Conservation (phyloP, 1,140 invertebrate species). For the Epicauta chinensis region DNA sequence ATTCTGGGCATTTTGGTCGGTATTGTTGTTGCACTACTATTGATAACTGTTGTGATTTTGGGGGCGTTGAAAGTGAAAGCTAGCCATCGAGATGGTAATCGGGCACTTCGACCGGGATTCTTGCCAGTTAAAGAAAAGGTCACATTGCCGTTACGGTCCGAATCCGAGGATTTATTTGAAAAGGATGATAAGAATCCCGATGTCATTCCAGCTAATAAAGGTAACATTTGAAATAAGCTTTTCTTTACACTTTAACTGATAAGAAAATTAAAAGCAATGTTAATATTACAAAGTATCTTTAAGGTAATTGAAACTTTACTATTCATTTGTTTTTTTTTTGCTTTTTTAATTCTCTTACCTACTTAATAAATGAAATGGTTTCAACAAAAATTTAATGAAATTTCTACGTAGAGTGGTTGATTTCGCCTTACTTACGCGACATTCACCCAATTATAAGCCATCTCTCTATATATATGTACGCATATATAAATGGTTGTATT, state of each 20-base stretch:
- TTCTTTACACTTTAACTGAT: neutral
- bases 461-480: too few relatives aligned
- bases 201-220: conserved; percentile 79
- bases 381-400: too few relatives aligned
- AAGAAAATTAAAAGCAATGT: too few relatives aligned
- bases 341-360: too few relatives aligned
- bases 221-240: conserved; percentile 46
- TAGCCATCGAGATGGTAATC: conserved; percentile 46
- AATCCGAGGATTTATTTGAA: conserved; percentile 62
- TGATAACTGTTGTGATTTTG: conserved; percentile 63
- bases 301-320: too few relatives aligned
- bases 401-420: too few relatives aligned
- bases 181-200: conserved; percentile 79
- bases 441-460: too few relatives aligned
- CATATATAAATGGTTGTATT: conserved; percentile 18
- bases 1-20: conserved; percentile 68
- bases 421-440: too few relatives aligned
- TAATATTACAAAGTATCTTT: too few relatives aligned
- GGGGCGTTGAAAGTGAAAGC: conserved; percentile 60
- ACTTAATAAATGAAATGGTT: neutral
- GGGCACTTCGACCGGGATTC: conserved; percentile 51
- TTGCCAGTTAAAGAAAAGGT: conserved; percentile 62
- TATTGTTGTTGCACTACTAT: conserved; percentile 59
- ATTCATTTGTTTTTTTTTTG: too few relatives aligned
- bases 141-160: conserved; percentile 52